Conservation (phyloP, 2,113 vertebrate genomes). For the Talpa occidentalis region DNA sequence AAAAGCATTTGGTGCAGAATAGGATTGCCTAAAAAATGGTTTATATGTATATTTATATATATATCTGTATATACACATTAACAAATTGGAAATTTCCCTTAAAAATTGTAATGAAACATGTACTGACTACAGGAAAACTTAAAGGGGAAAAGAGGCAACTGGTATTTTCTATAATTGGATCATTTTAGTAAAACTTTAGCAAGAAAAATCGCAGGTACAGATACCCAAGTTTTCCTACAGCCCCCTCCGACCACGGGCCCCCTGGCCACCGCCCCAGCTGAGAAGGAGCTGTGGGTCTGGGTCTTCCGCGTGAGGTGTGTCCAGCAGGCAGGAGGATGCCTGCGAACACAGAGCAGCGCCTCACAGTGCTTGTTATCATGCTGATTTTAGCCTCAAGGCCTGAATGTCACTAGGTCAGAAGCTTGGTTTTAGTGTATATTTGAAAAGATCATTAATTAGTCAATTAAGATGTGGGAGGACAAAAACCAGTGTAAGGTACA, state of each 20-base stretch:
- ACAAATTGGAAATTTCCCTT: not conserved
- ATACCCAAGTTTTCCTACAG: not conserved
- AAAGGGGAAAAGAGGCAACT: not conserved
- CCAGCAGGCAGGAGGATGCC: not conserved
- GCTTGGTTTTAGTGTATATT: constrained; percentile 1
- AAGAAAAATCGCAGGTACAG: not conserved
- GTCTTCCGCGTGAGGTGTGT: not conserved
- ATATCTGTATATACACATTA: not conserved
- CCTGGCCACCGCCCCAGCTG: no score
- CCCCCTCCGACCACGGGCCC: not conserved
- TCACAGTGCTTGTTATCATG: not conserved
- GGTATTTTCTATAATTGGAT: not conserved
- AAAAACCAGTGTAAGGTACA: constrained; percentile 4
- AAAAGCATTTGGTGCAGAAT: not conserved
- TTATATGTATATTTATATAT: not conserved
- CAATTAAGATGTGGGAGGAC: constrained; percentile 49
- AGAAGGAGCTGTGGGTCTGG: not conserved
- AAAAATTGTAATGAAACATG: not conserved
- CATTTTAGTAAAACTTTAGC: not conserved
- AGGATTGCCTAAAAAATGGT: not conserved
- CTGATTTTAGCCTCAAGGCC: constrained; percentile 6
- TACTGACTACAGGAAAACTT: not conserved
- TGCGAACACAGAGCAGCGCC: not conserved
- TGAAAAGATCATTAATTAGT: constrained; percentile 57
- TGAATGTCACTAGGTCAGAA: not conserved